Percentiles rank a stretch among this genome's conserved stretches.
Conservation (phyloP, 2,797 vertebrate species). For the Helarctos malayanus region DNA sequence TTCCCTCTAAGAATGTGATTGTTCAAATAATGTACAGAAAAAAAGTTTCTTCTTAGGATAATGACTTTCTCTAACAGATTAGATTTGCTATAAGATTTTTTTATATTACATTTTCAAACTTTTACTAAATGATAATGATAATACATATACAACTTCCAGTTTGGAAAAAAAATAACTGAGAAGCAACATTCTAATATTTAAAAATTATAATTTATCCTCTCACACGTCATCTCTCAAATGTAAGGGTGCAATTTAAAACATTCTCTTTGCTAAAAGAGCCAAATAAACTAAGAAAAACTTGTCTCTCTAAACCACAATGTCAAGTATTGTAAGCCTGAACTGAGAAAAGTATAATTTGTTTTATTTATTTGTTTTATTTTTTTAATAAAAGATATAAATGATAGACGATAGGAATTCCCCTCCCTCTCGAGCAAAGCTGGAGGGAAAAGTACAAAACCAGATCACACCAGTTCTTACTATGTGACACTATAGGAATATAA, state of each 20-base stretch:
- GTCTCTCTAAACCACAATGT: slow-evolving; percentile 47
- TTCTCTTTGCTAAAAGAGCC: slow-evolving; percentile 29
- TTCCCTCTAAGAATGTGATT: background rate
- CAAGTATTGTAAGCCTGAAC: slow-evolving; percentile 30
- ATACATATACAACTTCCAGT: background rate
- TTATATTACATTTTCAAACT: background rate
- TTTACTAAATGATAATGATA: slow-evolving; percentile 31
- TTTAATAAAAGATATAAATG: slow-evolving; percentile 49
- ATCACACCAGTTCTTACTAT: background rate
- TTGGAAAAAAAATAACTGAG: background rate
- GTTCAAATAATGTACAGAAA: slow-evolving; percentile 15
- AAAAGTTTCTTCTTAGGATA: background rate
- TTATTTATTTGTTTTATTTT: background rate
- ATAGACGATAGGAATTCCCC: background rate
- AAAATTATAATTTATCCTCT: slow-evolving; percentile 10
- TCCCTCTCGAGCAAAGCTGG: background rate
- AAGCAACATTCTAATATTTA: slow-evolving; percentile 54
- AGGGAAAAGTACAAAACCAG: slow-evolving; percentile 40
- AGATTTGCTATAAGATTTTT: slow-evolving; percentile 16
- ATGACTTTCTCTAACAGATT: background rate
- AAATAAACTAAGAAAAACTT: background rate
- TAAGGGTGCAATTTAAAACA: slow-evolving; percentile 30
- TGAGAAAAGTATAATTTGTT: slow-evolving; percentile 43
- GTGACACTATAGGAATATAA: background rate
- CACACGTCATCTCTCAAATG: background rate